phyloP scores from a whole-genome alignment of 2,113 vertebrate genomes.

The Paraplagusia blochii region DNA sequence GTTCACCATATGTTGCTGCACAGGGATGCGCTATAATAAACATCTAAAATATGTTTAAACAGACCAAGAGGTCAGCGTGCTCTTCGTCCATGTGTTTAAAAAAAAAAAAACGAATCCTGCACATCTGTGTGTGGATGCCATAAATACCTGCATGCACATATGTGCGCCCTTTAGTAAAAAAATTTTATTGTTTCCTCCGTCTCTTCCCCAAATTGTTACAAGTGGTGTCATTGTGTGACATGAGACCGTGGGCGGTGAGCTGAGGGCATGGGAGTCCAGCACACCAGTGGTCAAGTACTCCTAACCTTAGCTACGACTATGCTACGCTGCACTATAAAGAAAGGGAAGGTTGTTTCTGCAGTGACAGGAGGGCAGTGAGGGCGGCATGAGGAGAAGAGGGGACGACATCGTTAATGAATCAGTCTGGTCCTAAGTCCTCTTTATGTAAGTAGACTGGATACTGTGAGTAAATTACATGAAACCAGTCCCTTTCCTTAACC shows the following conservation, averaged over 20 bases:
- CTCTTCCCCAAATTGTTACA: constrained; percentile 68
- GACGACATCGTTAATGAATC: constrained; percentile 54
- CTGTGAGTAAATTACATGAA: constrained; percentile 32
- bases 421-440: constrained; percentile 25
- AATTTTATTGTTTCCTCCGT: constrained; percentile 46
- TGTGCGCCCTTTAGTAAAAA: constrained; percentile 57
- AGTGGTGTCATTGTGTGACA: constrained; percentile 61
- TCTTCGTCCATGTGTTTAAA: constrained; percentile 56
- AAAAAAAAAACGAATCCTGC: constrained; percentile 37
- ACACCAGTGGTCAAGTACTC: constrained; percentile 50
- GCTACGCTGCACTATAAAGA: constrained; percentile 57
- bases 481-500: too few relatives aligned
- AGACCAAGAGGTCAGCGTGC: constrained; percentile 63
- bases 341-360: constrained; percentile 63
- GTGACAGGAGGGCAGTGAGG: constrained; percentile 60
- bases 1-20: constrained; percentile 42
- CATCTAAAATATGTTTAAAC: constrained; percentile 64
- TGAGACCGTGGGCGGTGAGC: constrained; percentile 41
- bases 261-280: constrained; percentile 45
- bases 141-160: constrained; percentile 33
- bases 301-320: constrained; percentile 52
- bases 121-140: constrained; percentile 6
- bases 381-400: constrained; percentile 50
- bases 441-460: constrained; percentile 26
- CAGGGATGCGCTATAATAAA: constrained; percentile 56